Base-by-base conservation (phyloP, 2,888 invertebrate species). In the Calliopum simillimum region DNA sequence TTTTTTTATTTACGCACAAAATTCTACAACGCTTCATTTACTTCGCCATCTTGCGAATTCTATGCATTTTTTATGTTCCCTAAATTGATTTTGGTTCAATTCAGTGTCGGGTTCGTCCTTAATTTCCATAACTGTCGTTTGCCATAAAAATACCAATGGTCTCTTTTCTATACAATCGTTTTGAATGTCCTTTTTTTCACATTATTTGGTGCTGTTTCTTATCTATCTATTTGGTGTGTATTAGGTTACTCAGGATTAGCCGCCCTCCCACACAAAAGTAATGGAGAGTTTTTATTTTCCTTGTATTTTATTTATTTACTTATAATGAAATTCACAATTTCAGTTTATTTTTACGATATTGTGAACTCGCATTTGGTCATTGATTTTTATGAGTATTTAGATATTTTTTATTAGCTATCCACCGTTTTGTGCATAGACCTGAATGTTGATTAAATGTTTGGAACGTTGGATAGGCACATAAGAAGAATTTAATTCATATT, bases 371-470 rank as follows among this genome's bases (percentile, higher is more conserved):
- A 33, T n/a, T 33, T 51, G 51, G 51, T 19, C 63, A 64, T 64
- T 51, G 49, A 51, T 47, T 64, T 51, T 51, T 64, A 64, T 64
- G 49, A 51, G 41, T 19, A n/a, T 64, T 33, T 33, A 33, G 23
- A 49, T n/a, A n/a, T n/a, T n/a, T n/a, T n/a, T n/a, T n/a, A n/a
- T n/a, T n/a, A n/a, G n/a, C n/a, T n/a, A n/a, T n/a, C n/a, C n/a
- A n/a, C n/a, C n/a, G n/a, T n/a, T n/a, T n/a, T n/a, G n/a, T n/a
- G n/a, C n/a, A n/a, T n/a, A n/a, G n/a, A n/a, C n/a, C n/a, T n/a
- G n/a, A n/a, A n/a, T n/a, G n/a, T n/a, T n/a, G n/a, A n/a, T n/a
- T n/a, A n/a, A n/a, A n/a, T n/a, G n/a, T n/a, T n/a, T n/a, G n/a
- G n/a, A n/a, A n/a, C n/a, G n/a, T n/a, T n/a, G n/a, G n/a, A n/a